These are phyloP conservation scores for Ancistrus triradiatus DNA, from an alignment of 2,113 vertebrate species.

Conservation along the genomic window DNA sequence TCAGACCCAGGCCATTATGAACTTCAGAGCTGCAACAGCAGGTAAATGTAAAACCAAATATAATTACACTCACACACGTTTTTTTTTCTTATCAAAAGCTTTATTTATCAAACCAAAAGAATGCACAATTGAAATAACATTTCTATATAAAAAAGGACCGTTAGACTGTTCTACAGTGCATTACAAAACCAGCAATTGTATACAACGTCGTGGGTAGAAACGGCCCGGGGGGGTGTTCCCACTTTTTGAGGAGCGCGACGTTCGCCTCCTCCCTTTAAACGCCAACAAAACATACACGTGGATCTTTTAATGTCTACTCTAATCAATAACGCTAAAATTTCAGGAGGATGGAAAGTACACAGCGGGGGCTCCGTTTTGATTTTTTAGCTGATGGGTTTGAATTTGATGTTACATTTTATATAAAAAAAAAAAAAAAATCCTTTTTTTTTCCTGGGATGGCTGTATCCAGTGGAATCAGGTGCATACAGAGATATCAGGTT, in stretches of 20 bases:
- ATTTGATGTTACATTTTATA: too few species aligned
- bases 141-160: constrained; percentile 95
- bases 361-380: background rate
- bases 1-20: too few species aligned
- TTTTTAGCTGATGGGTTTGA: background rate
- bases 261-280: constrained; percentile 58
- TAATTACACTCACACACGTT: constrained; percentile 13
- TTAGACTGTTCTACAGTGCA: constrained; percentile 89
- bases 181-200: constrained; percentile 89
- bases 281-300: constrained; percentile 79
- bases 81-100: constrained; percentile 94
- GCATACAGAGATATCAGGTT: too few species aligned
- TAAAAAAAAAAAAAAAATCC: too few species aligned
- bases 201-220: constrained; percentile 89
- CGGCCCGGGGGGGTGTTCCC: constrained; percentile 62
- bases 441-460: too few species aligned
- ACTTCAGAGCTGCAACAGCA: background rate
- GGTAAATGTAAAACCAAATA: constrained; percentile 1
- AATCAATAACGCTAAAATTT: constrained; percentile 79
- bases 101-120: constrained; percentile 95
- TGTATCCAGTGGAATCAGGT: too few species aligned
- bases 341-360: constrained; percentile 68
- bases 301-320: constrained; percentile 83
- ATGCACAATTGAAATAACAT: constrained; percentile 91
- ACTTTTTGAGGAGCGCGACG: constrained; percentile 68